Evolutionary conservation across 2,797 vertebrate genomes (phyloP), one percentile per base, ranked within the genome.

Genomic region (Lutjanus argentimaculatus): DNA sequence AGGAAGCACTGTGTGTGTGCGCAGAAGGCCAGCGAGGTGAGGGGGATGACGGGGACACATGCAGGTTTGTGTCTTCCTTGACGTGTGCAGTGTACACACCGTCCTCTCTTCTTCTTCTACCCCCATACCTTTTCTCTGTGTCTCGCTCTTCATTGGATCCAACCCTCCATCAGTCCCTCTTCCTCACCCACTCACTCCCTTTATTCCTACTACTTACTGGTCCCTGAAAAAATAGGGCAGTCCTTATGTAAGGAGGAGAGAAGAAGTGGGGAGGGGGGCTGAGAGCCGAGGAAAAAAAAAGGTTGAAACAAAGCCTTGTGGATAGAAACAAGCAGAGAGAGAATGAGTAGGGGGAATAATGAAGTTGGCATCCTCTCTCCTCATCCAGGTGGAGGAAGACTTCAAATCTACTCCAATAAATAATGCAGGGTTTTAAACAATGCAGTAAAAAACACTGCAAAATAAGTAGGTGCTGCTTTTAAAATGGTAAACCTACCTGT

Each of bases 161-260:
- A 65, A 75, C 84, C 69, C 72, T 84, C 73, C 53, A 82, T 85
- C 86, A 74, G 63, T 84, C 89, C 91, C 91, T 88, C 82, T 85
- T 88, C 89, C 74, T 89, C 91, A 89, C 92, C 90, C 87, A 94
- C 89, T 91, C 88, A 86, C 75, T 89, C 79, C 76, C 79, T 93
- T 91, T 86, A 92, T 89, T 93, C 85, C 85, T 88, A 85, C 91
- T 88, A 89, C 91, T 91, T 92, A 91, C 88, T 90, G 83, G 88
- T 92, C 83, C 89, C 90, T 90, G 87, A 87, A 88, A 94, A 95
- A 93, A 90, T 94, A 95, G 93, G 92, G 88, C 92, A 94, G 83
- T 84, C 85, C 83, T 95, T 95, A 95, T 94, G 90, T 95, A 95
- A 95, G 92, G 77, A 81, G 46, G 62, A 80, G 67, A 85, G 83